Base-by-base conservation (phyloP, 2,888 invertebrate genomes). In the Drosophila rubida region DNA sequence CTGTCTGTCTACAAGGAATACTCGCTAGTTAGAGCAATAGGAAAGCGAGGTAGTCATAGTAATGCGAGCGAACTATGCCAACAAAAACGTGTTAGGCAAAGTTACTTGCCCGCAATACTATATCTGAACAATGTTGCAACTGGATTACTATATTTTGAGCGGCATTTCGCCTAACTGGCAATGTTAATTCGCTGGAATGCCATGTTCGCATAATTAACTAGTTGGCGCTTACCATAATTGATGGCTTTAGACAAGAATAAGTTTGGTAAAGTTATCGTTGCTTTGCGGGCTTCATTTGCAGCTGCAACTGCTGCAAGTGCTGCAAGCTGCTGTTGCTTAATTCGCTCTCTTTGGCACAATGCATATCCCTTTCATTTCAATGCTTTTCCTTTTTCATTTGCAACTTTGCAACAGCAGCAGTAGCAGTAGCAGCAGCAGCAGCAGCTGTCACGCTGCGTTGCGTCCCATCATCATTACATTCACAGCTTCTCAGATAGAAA, bases 401-500 rank as follows among this genome's bases (percentile, higher is more conserved):
- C 35, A 35, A 35, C 35, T 35, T 35, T 35, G 32, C n/a, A 27
- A 27, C 27, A 7, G 27, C 27, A 27, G 8, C 13, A 11, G 35
- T n/a, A 35, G 9, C 13, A 11, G 35, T 2, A 13, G 9, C 11
- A 11, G 19, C 4, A 32, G n/a, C 11, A 41, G 23, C 14, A 14
- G 32, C 54, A 45, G 35, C 46, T 55, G 37, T 14, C 27, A 41
- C 41, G 3, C 9, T 45, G 11, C 13, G 14, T 22, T 53, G 30
- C 14, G n/a, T 16, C 22, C 13, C 9, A 44, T 37, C 16, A 45
- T 23, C 23, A 45, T 45, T 16, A 45, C 37, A 32, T 50, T 32
- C 35, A 19, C 35, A 37, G 35, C 6, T 13, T 13, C 41, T 41
- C 4, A 11, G n/a, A 16, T 6, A 51, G 14, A 4, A 0, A 35